Base-by-base conservation (phyloP, 2,113 vertebrate genomes). In the Centropus bengalensis region DNA sequence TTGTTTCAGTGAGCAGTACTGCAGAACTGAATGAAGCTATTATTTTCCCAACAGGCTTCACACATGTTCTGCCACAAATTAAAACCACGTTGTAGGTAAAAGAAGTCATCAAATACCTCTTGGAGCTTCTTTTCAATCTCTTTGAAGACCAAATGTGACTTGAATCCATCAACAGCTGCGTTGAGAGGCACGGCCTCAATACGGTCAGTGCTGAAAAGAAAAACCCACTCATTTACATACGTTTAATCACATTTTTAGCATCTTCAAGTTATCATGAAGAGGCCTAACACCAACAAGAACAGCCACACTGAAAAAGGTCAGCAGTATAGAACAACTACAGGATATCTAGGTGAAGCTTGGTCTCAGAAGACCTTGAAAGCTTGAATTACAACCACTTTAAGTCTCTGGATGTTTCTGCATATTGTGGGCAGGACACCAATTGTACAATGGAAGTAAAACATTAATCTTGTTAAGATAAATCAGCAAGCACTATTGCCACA, bases 91-190 rank as follows among this genome's bases (percentile, higher is more conserved):
- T 75, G 28, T 13, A 89, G 55, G 22, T 67, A 80, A 74, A 82
- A 58, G 30, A 15, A 92, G 45, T 14, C 82, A 47, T 80, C 33
- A 79, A 89, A 64, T 98, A 99, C 99, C 99, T 99, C 96, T 91
- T 98, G 75, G 20, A 99, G 98, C 80, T 86, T 99, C 96, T 99
- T 99, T 94, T 99, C 98, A 26, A 99, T 99, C 96, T 99, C 99
- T 88, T 98, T 98, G 96, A 99, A 99, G 89, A 99, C 96, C 8
- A 98, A 55, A 38, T 98, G 87, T 33, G 98, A 96, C 96, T 99
- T 99, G 94, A 99, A 99, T 30, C 96, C 98, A 80, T 99, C 98
- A 59, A 97, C 80, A 60, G 86, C 86, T 54, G 98, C 97, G 5
- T 98, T 98, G 92, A 98, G 98, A 69, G 97, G 97, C 60, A 97